These are phyloP conservation scores for Pachypeltis micranthus DNA, from an alignment of 1,140 invertebrate genomes.

Conservation along the genomic window DNA sequence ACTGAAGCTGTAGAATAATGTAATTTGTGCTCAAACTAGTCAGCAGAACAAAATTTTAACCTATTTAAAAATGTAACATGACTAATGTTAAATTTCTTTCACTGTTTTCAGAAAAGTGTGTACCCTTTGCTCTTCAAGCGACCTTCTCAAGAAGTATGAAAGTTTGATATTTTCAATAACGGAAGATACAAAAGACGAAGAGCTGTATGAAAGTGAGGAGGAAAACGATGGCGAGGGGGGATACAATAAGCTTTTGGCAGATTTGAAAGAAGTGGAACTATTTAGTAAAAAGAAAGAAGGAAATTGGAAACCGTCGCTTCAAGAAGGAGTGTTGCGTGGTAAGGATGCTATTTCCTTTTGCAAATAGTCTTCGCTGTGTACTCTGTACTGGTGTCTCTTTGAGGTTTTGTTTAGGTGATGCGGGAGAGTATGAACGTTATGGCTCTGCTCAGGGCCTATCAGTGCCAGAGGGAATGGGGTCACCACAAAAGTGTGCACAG, in stretches of 20 bases:
- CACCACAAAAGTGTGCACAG: too few relatives aligned
- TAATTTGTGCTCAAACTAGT: too few relatives aligned
- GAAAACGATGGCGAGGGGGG: slow-evolving; percentile 24
- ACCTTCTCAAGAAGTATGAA: slow-evolving; percentile 43
- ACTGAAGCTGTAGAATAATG: too few relatives aligned
- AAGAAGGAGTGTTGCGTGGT: slow-evolving; percentile 44
- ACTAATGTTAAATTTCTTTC: not conserved
- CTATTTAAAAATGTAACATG: too few relatives aligned
- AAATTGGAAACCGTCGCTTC: slow-evolving; percentile 38
- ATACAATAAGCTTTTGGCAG: slow-evolving; percentile 1
- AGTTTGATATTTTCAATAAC: slow-evolving; percentile 35
- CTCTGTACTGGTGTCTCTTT: too few relatives aligned
- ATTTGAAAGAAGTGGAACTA: slow-evolving; percentile 11
- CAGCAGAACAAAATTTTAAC: too few relatives aligned
- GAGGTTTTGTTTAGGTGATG: too few relatives aligned
- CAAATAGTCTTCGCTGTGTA: too few relatives aligned
- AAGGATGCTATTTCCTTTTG: too few relatives aligned
- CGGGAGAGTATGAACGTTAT: too few relatives aligned
- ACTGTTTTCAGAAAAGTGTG: slow-evolving; percentile 29
- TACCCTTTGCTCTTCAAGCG: slow-evolving; percentile 39
- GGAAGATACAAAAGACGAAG: slow-evolving; percentile 5
- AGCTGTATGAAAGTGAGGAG: slow-evolving; percentile 28
- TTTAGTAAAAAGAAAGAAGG: slow-evolving; percentile 30
- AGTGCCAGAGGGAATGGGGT: too few relatives aligned
- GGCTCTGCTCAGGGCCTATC: too few relatives aligned